Evolutionary conservation across 2,888 invertebrate genomes (phyloP), one percentile per base, ranked within the genome.

Genomic region (Leptopilina drosophilae): DNA sequence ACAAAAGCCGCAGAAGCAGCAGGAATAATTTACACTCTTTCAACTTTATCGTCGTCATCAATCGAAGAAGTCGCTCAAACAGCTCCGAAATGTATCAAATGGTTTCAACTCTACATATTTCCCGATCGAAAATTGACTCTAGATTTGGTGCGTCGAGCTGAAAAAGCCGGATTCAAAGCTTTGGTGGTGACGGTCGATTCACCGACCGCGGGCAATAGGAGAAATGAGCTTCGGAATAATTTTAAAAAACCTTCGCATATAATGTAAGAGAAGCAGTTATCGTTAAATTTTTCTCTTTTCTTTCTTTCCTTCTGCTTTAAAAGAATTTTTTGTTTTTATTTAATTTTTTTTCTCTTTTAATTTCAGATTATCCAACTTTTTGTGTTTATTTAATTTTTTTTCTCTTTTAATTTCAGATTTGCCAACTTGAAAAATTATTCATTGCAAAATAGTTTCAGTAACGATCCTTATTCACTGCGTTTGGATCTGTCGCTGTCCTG

Each of bases 91-190:
- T 95, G 95, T 0, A 92, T 94, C 20, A 97, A 96, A 90, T 98
- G 98, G 97, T 97, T 98, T 90, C 98, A 99, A 92, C 93, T 98
- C 0, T 98, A 98, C 90, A 95, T 98, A 84, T 98, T 97, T 91
- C 95, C 94, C 82, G 96, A 98, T 90, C 94, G 95, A 83, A 92
- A 95, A 56, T 92, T 97, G 1, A 97, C 97, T 0, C 93, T 93
- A 87, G 93, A 94, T 84, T 93, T 98, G 82, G 94, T 99, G 1
- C 89, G 92, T 64, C 93, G 97, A 85, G 98, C 97, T 0, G 98
- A 98, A 92, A 93, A 92, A 66, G 95, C 95, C 9, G 97, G 97
- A n/a, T 98, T 95, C 89, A 96, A 96, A 92, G 98, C 97, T 0
- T 92, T 98, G 1, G 97, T 96, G 0, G 91, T 98, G 4, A 98